phyloP scores from a whole-genome alignment of 1,140 invertebrate genomes.

The Drosophila arawakana region DNA sequence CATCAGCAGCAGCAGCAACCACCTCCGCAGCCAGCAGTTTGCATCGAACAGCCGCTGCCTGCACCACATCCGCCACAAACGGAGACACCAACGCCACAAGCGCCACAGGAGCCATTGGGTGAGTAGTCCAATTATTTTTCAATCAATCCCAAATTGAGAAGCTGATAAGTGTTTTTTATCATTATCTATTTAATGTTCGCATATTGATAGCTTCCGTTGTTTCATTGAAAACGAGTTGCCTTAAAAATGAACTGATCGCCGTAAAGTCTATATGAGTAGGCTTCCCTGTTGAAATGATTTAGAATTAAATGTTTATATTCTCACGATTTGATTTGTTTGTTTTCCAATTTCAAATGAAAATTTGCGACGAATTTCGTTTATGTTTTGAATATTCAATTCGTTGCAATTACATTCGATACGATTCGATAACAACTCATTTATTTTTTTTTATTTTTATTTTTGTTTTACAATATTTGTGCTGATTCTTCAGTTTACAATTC shows the following conservation, averaged over 20 bases:
- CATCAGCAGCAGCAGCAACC: constrained; percentile 48
- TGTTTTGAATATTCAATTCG: constrained; percentile 2
- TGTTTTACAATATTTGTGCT: constrained; percentile 25
- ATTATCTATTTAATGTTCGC: constrained; percentile 6
- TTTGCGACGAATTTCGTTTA: constrained; percentile 2
- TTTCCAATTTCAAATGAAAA: neutral
- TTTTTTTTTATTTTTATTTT: neutral
- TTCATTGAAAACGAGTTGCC: neutral
- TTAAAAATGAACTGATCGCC: neutral
- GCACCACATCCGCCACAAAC: constrained; percentile 27
- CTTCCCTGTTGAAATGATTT: no score
- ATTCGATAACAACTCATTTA: constrained; percentile 10
- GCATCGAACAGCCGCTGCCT: constrained; percentile 50
- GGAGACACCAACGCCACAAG: constrained; percentile 40
- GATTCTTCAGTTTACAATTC: constrained; percentile 24
- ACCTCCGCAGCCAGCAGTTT: constrained; percentile 33
- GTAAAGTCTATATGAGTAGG: no score
- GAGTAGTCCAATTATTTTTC: constrained; percentile 29
- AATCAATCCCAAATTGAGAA: constrained; percentile 22
- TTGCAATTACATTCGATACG: constrained; percentile 12
- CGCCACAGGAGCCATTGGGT: constrained; percentile 42
- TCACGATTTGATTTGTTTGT: neutral
- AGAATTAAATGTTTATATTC: neutral
- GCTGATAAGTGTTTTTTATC: constrained; percentile 26
- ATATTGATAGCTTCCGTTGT: constrained; percentile 18